Base-by-base conservation (phyloP, 1,140 invertebrate species). In the Dendrolimus kikuchii region DNA sequence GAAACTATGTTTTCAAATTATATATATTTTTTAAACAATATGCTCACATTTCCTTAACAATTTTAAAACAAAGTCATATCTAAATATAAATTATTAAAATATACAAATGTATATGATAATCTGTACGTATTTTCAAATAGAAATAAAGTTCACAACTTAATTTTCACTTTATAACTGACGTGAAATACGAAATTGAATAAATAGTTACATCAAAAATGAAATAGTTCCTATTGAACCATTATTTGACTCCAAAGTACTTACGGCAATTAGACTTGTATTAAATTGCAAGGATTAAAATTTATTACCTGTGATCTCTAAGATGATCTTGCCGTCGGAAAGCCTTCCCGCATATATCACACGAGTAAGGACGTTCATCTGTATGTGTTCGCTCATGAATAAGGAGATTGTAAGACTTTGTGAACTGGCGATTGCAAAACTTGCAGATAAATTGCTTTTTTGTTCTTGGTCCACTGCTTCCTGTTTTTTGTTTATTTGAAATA, bases 371-470 rank as follows among this genome's bases (percentile, higher is more conserved):
- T 82, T 99, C 98, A 84, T 99, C 97, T 4, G 98, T 99, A 79
- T 99, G 98, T 2, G 97, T 99, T 65, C 97, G 90, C 84, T 99
- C 96, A 87, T 99, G 98, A 64, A 99, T 99, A 47, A 99, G 88
- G 49, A 99, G 90, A 81, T 99, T 99, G 88, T 99, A 99, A 9
- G 96, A 95, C 88, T 99, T 99, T 53, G 98, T 98, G 83, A 99
- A 99, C 72, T 98, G 95, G 42, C 98, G 91, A 73, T 95, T 95
- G 87, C 98, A 99, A 81, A 96, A 99, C 75, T 97, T 96, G 89
- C 98, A 99, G 62, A 99, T 98, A 85, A 98, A 99, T 77, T 99
- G 95, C 78, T 98, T 98, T 86, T 98, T 98, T 2, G 95, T 95
- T 46, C 95, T 87, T 0, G 93, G 90, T 7, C 93, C 86, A 36